These are phyloP conservation scores for Anneissia japonica DNA, from an alignment of 35 echinoderm and acorn worm species.

Conservation along the genomic window DNA sequence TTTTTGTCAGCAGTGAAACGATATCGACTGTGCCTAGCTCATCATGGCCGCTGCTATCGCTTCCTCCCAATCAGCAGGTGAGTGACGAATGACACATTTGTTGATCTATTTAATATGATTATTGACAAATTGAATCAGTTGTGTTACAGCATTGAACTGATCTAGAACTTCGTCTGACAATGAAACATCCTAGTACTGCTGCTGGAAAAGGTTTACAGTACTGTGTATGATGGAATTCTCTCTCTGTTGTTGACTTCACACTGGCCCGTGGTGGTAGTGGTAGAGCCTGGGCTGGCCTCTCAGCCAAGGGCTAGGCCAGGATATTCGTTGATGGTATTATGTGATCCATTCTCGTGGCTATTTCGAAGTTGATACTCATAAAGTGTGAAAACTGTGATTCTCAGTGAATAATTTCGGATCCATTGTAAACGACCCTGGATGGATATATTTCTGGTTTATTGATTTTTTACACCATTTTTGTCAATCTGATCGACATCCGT, in stretches of 20 bases:
- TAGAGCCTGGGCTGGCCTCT: neutral
- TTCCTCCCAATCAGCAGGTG: neutral
- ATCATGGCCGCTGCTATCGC: neutral
- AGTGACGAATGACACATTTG: neutral
- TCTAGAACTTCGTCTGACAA: neutral
- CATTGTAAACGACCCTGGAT: neutral
- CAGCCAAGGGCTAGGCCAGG: too few species aligned
- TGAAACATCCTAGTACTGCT: neutral
- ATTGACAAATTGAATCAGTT: conserved; percentile 2
- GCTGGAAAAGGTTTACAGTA: neutral
- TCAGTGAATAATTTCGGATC: neutral
- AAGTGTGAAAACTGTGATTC: too few species aligned
- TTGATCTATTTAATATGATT: neutral
- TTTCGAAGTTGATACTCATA: too few species aligned
- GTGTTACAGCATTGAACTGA: neutral
- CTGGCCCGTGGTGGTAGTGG: neutral
- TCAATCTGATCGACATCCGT: too few species aligned
- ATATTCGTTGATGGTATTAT: too few species aligned
- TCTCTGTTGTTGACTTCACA: neutral
- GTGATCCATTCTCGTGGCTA: too few species aligned
- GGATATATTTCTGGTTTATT: neutral
- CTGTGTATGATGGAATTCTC: neutral
- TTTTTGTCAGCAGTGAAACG: neutral
- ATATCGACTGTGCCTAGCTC: neutral
- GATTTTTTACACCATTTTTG: neutral